Base-by-base conservation (phyloP, 2,797 vertebrate species). In the Hippopotamyrus pictus region DNA sequence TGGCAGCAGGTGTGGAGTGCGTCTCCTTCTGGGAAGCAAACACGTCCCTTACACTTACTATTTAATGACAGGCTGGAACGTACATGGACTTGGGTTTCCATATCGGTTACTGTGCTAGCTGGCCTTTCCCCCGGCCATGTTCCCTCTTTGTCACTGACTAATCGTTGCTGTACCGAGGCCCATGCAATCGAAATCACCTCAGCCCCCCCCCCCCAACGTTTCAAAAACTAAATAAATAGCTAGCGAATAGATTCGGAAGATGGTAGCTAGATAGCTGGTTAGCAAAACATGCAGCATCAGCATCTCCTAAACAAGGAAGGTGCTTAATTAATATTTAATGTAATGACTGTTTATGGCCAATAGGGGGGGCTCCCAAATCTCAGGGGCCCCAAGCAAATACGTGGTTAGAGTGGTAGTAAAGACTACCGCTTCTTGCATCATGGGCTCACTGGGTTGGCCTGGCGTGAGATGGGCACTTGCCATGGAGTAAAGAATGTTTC, bases 61-160 rank as follows among this genome's bases (percentile, higher is more conserved):
- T 57, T 87, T 54, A 87, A 59, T 87, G 85, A 87, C 14, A 7
- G 53, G 14, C 51, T 87, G 85, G 53, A 59, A 87, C 59, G 65
- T 9, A 85, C 41, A 48, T 29, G 44, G 88, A 22, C 57, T 46
- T 85, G 53, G 59, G 54, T 85, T 65, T 33, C 57, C 50, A 5
- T 84, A 46, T 33, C 54, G 2, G 48, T 82, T 59, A 54, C 73
- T n/a, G 37, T n/a, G 50, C 51, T 41, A 88, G 1, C 51, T 53
- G 88, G 33, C 88, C 76, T 83, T 44, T 51, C 73, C 73, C 11
- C 54, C 3, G 2, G 37, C 37, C 9, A 9, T 54, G 53, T 89
- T 84, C 46, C 3, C 59, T 89, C 79, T 62, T 5, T 89, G 53
- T 85, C 22, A n/a, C n/a, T 50, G 88, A 48, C 11, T 85, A 65